Evolutionary conservation across 2,888 invertebrate species (phyloP).

Genomic region (Archaeoteleia sp.): DNA sequence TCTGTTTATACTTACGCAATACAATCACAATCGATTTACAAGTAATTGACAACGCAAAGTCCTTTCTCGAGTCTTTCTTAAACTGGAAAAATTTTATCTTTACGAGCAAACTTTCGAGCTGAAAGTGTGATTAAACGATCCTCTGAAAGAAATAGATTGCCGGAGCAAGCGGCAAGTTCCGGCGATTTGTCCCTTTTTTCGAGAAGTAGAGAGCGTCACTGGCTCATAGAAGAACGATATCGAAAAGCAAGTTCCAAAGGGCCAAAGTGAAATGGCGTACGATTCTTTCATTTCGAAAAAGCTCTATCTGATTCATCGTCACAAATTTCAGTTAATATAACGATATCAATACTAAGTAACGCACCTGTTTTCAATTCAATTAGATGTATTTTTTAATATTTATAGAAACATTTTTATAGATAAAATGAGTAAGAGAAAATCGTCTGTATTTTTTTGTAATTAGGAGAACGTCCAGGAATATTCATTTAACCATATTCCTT

Average conservation of each 20-base stretch:
- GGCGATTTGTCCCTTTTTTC: slow-evolving; percentile 21
- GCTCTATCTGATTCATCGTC: slow-evolving; percentile 2
- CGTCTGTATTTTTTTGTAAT: slow-evolving; percentile 38
- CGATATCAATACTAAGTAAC: slow-evolving; percentile 7
- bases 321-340: slow-evolving; percentile 3
- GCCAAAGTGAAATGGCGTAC: slow-evolving; percentile 15
- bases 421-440: too few species aligned
- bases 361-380: too few species aligned
- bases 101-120: slow-evolving; percentile 23
- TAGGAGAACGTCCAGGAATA: slow-evolving; percentile 31
- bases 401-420: too few species aligned
- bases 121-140: slow-evolving; percentile 36
- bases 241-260: slow-evolving; percentile 21
- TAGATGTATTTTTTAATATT: too few species aligned
- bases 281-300: slow-evolving; percentile 8
- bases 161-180: slow-evolving; percentile 12
- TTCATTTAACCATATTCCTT: slow-evolving; percentile 19
- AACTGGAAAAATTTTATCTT: slow-evolving; percentile 14
- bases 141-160: slow-evolving; percentile 27
- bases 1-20: neutral
- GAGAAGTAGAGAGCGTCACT: slow-evolving; percentile 2
- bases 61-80: slow-evolving; percentile 5
- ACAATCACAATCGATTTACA: slow-evolving; percentile 1
- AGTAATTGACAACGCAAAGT: slow-evolving; percentile 15
- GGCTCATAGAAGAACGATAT: slow-evolving; percentile 16